Base-by-base conservation (phyloP, 92 coral and sea anemone genomes). In the Zoanthus sociatus region DNA sequence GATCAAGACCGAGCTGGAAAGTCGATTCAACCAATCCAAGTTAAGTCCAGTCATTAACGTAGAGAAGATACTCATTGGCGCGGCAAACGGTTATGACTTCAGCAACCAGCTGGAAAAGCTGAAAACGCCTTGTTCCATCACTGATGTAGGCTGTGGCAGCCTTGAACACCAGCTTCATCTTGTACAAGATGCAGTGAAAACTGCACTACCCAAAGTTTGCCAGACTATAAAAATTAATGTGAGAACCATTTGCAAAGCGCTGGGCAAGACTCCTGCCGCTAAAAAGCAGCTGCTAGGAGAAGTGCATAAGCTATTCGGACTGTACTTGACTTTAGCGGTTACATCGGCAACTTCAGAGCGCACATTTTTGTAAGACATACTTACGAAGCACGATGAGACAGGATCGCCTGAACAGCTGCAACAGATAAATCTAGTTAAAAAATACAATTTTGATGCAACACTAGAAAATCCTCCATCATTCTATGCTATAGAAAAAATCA, bases 1-100 rank as follows among this genome's bases (percentile, higher is more conserved):
- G 61, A 42, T 86, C 53, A 75, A 73, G 47, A 79, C 86, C 84
- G 91, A 67, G 78, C 85, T 86, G 61, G 85, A 89, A 73, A 78
- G 75, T 73, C 82, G 89, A 72, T 88, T 91, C 70, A 64, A 88
- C 83, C 94, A 88, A 55, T 56, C 71, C 64, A 90, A 88, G 78
- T 70, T 89, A n/a, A 83, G 66, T 78, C 79, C 87, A 58, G 89
- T 89, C 48, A 21, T 17, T 42, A 54, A 83, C 47, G 31, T 89
- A 45, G 92, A 89, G 45, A 56, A 89, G 73, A 46, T 76, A 56
- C 45, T 89, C 64, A 58, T 58, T 84, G 33, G 51, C 54, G 76
- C 91, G 15, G 82, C 84, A 73, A 88, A 81, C 77, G 50, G 71
- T 30, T 50, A 83, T 17, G 88, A 70, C 55, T 88, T 88, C 72